Conservation (phyloP, 2,888 invertebrate species). For the Clusia tigrina region DNA sequence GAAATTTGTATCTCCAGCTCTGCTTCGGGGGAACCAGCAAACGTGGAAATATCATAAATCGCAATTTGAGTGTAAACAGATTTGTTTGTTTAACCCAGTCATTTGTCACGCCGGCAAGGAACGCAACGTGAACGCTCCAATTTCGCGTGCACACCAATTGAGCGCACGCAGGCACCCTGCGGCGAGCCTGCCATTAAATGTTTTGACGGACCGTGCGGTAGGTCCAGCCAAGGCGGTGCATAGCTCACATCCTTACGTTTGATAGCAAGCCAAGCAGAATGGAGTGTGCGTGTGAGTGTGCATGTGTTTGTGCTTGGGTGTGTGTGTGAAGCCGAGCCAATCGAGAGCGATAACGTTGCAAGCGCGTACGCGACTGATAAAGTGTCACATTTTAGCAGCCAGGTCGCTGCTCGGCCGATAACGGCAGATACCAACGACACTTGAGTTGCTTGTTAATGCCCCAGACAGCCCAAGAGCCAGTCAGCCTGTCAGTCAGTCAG, state of each 20-base stretch:
- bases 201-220: not conserved
- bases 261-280: too few species aligned
- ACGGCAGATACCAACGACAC: not conserved
- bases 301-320: too few species aligned
- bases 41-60: conserved; percentile 17
- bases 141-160: conserved; percentile 35
- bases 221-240: not conserved
- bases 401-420: not conserved
- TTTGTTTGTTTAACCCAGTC: conserved; percentile 50
- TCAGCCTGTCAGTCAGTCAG: too few species aligned
- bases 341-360: too few species aligned
- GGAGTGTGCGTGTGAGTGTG: too few species aligned
- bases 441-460: not conserved
- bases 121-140: too few species aligned
- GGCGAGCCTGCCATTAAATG: conserved; percentile 35
- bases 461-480: too few species aligned
- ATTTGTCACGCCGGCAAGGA: conserved; percentile 38
- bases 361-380: not conserved
- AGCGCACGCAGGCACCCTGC: conserved; percentile 30
- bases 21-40: not conserved
- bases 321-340: too few species aligned
- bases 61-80: conserved; percentile 46
- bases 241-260: not conserved
- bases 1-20: not conserved
- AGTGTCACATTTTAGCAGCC: conserved; percentile 1